A percentile compares a stretch with the other conserved stretches of the same genome.
phyloP scores from a whole-genome alignment of 2,888 invertebrate genomes.

The Leucophenga montana region DNA sequence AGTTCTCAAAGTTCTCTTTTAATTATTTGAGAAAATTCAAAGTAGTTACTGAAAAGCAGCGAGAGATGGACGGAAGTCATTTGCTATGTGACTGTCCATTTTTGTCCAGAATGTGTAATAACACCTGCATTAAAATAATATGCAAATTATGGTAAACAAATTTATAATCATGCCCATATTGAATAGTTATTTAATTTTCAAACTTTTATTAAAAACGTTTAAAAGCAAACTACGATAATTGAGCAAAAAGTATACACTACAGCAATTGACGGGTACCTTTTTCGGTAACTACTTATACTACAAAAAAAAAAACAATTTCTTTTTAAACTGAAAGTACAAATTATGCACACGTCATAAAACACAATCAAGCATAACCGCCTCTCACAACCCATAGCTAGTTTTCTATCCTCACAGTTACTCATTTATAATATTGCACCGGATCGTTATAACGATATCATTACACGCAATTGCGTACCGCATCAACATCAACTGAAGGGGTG shows the following conservation, averaged over 20 bases:
- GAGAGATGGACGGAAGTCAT: too few species aligned
- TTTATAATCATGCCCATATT: background rate
- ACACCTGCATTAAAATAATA: background rate
- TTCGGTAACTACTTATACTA: too few species aligned
- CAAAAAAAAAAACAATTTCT: too few species aligned
- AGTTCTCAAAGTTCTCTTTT: too few species aligned
- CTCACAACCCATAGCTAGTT: conserved; percentile 24
- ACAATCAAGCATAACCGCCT: conserved; percentile 66
- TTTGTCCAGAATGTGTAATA: too few species aligned
- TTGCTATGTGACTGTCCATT: too few species aligned
- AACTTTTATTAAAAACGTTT: background rate
- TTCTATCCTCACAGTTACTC: too few species aligned
- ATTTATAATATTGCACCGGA: conserved; percentile 18
- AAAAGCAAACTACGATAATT: background rate
- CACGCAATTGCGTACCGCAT: conserved; percentile 53
- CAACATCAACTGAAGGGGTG: conserved; percentile 41
- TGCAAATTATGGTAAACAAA: background rate
- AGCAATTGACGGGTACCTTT: too few species aligned
- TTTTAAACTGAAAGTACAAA: conserved; percentile 38
- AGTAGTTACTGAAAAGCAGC: too few species aligned
- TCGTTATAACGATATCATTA: conserved; percentile 55
- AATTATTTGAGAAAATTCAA: too few species aligned
- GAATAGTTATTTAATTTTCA: too few species aligned
- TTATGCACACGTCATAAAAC: conserved; percentile 62
- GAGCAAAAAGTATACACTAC: background rate